Percentiles rank a stretch among this genome's conserved stretches.
Evolutionary conservation across 2,797 vertebrate species (phyloP).

Genomic region (Rhinoraja longicauda): DNA sequence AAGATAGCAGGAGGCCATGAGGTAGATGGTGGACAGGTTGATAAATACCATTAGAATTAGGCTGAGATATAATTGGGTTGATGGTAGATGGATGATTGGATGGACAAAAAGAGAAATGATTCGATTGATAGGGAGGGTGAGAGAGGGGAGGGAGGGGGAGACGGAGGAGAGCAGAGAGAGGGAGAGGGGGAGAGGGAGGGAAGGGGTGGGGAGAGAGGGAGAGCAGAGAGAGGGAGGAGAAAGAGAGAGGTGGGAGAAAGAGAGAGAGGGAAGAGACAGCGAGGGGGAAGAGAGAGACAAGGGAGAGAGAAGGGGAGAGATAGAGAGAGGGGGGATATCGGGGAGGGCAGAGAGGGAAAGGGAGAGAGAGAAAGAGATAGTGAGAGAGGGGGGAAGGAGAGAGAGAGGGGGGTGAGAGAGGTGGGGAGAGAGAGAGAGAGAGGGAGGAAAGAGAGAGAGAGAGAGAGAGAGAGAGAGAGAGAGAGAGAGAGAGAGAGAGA

Average conservation of each 20-base stretch:
- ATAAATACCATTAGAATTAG: too few relatives aligned
- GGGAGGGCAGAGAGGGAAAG: not conserved
- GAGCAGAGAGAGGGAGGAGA: not conserved
- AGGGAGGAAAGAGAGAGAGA: fast-evolving
- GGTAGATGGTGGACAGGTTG: too few relatives aligned
- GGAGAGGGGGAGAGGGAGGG: not conserved
- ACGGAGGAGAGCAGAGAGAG: too few relatives aligned
- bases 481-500: not conserved
- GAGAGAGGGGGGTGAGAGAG: not conserved
- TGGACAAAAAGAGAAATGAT: not conserved
- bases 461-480: not conserved
- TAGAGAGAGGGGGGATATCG: not conserved
- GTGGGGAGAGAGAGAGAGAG: not conserved
- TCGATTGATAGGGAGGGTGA: too few relatives aligned
- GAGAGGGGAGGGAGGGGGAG: too few relatives aligned
- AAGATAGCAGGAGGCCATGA: too few relatives aligned
- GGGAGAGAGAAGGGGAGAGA: not conserved
- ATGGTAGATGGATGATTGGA: too few relatives aligned
- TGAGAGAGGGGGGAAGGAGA: not conserved
- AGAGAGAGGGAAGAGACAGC: not conserved
- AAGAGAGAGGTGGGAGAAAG: too few relatives aligned
- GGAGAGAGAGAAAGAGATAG: not conserved
- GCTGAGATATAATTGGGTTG: not conserved
- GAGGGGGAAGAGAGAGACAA: not conserved
- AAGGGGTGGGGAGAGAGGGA: not conserved